A percentile compares a stretch with the other conserved stretches of the same genome.
phyloP scores from a whole-genome alignment of 2,113 vertebrate genomes.

The Gallinago paraguaiae region DNA sequence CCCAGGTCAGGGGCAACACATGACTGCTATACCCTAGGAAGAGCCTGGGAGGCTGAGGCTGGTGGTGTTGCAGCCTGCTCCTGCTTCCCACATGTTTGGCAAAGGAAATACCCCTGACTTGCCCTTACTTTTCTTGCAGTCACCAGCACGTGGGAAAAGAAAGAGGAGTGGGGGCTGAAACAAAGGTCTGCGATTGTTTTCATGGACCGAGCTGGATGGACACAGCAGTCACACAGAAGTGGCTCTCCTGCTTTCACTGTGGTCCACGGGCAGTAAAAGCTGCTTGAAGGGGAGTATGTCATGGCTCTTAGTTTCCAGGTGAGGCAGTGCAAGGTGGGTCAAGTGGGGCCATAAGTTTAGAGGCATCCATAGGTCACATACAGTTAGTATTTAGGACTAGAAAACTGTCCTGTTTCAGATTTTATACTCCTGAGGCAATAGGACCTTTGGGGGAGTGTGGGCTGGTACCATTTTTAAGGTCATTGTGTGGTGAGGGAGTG shows the following conservation, averaged over 20 bases:
- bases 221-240: neutral
- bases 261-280: neutral
- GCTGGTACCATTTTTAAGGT: neutral
- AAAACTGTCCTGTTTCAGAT: neutral
- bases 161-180: neutral
- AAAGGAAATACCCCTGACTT: neutral
- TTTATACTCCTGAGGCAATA: neutral
- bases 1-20: neutral
- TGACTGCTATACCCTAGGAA: neutral
- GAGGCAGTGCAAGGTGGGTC: neutral
- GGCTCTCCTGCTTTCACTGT: neutral
- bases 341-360: neutral
- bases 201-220: neutral
- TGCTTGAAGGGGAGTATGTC: neutral
- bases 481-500: neutral
- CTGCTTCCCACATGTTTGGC: neutral
- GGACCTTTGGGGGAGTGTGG: accelerated
- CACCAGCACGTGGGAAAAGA: neutral
- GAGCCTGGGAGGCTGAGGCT: neutral
- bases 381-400: neutral
- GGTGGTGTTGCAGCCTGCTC: neutral
- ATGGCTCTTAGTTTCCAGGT: neutral
- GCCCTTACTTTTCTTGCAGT: neutral
- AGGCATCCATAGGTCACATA: neutral
- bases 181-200: neutral